Evolutionary conservation across 2,113 vertebrate genomes (phyloP).

Genomic region (Atrichornis clamosus): DNA sequence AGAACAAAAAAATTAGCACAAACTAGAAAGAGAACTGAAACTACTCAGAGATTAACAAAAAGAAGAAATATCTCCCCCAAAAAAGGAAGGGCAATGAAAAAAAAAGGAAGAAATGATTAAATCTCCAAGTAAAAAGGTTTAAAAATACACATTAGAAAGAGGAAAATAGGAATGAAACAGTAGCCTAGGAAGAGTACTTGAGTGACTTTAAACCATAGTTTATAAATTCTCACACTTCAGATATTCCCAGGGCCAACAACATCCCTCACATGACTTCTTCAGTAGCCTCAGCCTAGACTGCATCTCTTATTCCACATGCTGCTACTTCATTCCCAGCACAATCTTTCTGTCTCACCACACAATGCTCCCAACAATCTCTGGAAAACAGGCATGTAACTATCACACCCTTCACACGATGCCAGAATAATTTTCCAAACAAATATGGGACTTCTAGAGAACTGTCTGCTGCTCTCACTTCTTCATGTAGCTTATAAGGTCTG

Average conservation of each 20-base stretch:
- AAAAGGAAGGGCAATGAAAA: slow-evolving; percentile 12
- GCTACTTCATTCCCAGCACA: background rate
- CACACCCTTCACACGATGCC: background rate
- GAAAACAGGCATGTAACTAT: background rate
- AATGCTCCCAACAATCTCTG: background rate
- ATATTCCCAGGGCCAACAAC: background rate
- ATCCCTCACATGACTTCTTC: background rate
- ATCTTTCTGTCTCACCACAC: rapidly evolving
- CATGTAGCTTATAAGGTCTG: background rate
- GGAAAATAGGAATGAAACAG: background rate
- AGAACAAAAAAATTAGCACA: background rate
- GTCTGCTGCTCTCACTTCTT: background rate
- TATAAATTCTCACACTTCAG: background rate
- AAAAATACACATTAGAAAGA: background rate
- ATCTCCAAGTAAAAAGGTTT: background rate
- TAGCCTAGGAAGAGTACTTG: background rate
- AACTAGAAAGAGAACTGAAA: slow-evolving; percentile 49
- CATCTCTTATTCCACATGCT: background rate
- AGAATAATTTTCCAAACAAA: background rate
- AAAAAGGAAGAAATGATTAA: background rate
- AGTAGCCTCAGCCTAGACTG: background rate
- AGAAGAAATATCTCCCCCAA: background rate
- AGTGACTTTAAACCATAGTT: background rate
- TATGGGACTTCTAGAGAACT: background rate
- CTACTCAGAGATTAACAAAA: background rate